A percentile compares a stretch with the other conserved stretches of the same genome.
Conservation (phyloP, 1,140 invertebrate species). For the Drosophila parvula region DNA sequence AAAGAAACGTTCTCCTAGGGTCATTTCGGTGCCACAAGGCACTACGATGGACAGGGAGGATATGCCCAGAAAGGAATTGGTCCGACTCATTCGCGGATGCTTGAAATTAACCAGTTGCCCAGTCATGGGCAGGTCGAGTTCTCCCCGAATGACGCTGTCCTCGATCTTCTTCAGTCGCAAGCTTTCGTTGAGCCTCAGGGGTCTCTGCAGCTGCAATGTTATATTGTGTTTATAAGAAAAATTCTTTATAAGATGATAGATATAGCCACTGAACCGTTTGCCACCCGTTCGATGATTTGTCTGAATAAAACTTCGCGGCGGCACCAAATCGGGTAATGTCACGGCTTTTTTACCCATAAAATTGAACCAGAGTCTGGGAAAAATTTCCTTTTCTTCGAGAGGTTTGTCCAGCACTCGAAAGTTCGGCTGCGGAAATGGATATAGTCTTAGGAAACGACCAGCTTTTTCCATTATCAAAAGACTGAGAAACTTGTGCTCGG, state of each 20-base stretch:
- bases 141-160: not conserved
- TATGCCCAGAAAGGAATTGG: not conserved
- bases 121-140: slow-evolving; percentile 41
- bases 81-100: not conserved
- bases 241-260: not conserved
- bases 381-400: not conserved
- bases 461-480: slow-evolving; percentile 13
- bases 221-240: slow-evolving; percentile 44
- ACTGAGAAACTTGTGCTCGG: slow-evolving; percentile 25
- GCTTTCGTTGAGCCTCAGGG: fast-evolving
- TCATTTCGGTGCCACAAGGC: slow-evolving; percentile 39
- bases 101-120: not conserved
- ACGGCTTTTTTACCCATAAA: slow-evolving; percentile 37
- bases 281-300: slow-evolving; percentile 16
- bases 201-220: not conserved
- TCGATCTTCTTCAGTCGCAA: not conserved
- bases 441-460: slow-evolving; percentile 5
- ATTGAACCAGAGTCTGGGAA: slow-evolving; percentile 27
- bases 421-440: slow-evolving; percentile 39
- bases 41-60: slow-evolving; percentile 17
- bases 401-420: not conserved
- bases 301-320: slow-evolving; percentile 32
- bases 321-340: slow-evolving; percentile 6
- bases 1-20: not conserved
- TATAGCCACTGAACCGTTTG: not conserved